Conservation (phyloP, 2,888 invertebrate genomes). For the Coleophora flavipennella region DNA sequence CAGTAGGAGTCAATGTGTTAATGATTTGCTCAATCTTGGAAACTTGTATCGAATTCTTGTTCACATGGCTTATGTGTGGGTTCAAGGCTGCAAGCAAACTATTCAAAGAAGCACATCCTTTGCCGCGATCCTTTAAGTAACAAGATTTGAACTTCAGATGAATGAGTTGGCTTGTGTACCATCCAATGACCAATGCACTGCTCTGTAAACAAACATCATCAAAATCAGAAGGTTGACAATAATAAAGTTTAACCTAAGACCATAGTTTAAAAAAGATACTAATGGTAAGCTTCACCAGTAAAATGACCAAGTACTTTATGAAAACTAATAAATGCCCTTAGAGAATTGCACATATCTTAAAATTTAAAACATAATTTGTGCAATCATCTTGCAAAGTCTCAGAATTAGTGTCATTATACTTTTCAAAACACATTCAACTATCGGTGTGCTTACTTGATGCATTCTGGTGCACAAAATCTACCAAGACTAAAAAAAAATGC, state of each 20-base stretch:
- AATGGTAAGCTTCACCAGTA: no score
- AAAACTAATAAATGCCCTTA: no score
- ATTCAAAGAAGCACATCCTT: constrained; percentile 26
- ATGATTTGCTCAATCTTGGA: constrained; percentile 36
- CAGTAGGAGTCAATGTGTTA: constrained; percentile 34
- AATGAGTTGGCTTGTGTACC: constrained; percentile 74
- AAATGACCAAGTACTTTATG: no score
- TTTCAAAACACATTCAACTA: no score
- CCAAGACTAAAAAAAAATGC: no score
- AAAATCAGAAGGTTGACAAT: neutral
- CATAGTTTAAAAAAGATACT: no score
- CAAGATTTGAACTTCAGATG: constrained; percentile 47
- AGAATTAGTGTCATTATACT: no score
- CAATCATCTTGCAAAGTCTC: neutral
- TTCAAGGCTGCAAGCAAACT: constrained; percentile 18
- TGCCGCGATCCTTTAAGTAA: constrained; percentile 17
- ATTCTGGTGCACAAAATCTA: no score
- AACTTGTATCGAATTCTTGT: constrained; percentile 26
- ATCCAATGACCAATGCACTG: constrained; percentile 74
- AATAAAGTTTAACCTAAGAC: neutral
- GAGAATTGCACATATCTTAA: no score
- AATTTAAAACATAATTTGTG: neutral
- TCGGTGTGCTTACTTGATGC: no score
- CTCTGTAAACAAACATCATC: constrained; percentile 53
- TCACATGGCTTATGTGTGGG: constrained; percentile 32